Evolutionary conservation across 2,888 invertebrate genomes (phyloP).

Genomic region (Cacoxenus indagator): DNA sequence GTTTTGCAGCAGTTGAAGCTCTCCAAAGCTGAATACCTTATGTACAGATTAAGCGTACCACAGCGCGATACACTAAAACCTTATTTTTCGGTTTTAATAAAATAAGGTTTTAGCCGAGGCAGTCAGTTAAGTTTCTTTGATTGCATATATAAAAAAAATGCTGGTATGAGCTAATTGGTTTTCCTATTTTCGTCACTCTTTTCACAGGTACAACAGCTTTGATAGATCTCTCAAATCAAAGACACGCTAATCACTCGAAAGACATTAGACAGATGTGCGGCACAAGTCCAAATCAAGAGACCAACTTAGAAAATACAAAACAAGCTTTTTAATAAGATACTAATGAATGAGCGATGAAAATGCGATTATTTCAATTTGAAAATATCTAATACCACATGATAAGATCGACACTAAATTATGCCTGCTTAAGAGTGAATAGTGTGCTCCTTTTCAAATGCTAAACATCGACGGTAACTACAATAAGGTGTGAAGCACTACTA

Average conservation of each 20-base stretch:
- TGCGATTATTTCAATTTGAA: slow-evolving; percentile 2
- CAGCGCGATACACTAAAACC: no score
- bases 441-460: neutral
- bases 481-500: slow-evolving; percentile 17
- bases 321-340: neutral
- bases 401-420: neutral
- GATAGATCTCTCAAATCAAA: neutral
- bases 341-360: neutral
- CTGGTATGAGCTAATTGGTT: no score
- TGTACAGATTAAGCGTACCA: no score
- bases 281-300: neutral
- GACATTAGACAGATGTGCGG: neutral
- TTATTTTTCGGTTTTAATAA: no score
- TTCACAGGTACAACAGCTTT: no score
- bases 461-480: neutral
- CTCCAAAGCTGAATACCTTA: no score
- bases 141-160: no score
- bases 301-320: neutral
- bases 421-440: neutral
- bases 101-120: no score
- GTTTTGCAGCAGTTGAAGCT: no score
- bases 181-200: no score
- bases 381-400: neutral
- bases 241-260: neutral
- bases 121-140: no score